Conservation (phyloP, 2,113 vertebrate genomes). For the Prunella fulvescens region DNA sequence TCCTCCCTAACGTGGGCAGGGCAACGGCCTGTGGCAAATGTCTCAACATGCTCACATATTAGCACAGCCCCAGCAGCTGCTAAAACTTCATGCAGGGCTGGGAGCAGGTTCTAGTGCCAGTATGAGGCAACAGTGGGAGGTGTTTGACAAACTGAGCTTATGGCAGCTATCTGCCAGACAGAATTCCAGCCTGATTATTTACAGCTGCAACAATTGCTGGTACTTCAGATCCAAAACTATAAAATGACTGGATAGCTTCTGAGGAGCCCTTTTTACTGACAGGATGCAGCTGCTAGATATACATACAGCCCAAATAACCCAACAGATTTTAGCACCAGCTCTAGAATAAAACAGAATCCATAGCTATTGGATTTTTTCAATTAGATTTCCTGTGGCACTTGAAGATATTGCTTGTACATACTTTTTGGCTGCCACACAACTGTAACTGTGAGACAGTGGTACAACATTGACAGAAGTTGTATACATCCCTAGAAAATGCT, state of each 20-base stretch:
- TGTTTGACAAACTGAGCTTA: neutral
- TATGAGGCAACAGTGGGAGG: neutral
- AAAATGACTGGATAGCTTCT: neutral
- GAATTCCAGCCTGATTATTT: neutral
- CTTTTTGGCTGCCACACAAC: neutral
- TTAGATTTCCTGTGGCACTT: neutral
- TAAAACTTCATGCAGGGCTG: neutral
- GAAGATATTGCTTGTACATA: accelerated
- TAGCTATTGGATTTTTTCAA: neutral
- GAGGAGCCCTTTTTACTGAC: neutral
- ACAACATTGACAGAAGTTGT: neutral
- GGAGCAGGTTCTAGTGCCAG: neutral
- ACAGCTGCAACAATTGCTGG: neutral
- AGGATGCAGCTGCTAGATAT: neutral
- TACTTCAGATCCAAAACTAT: neutral
- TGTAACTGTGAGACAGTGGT: neutral
- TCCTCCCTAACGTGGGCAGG: neutral
- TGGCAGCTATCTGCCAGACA: neutral
- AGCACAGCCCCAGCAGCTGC: neutral
- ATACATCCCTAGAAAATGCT: neutral
- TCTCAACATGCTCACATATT: neutral
- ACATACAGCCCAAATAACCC: neutral
- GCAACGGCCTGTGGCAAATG: neutral
- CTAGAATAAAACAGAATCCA: neutral
- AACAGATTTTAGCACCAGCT: neutral